Base-by-base conservation (phyloP, 1,140 invertebrate species). In the Cydia pomonella region DNA sequence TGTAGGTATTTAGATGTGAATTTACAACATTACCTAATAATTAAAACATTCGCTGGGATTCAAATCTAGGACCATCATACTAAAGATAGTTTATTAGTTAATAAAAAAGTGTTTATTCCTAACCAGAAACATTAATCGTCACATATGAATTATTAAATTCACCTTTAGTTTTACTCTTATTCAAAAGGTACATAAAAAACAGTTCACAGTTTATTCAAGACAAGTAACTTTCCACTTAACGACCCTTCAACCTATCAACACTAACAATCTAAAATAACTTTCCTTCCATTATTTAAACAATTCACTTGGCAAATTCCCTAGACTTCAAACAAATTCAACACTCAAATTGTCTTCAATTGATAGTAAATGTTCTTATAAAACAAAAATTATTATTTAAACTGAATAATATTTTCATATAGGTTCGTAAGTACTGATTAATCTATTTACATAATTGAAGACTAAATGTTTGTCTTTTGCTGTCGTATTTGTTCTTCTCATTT, bases 191-290 rank as follows among this genome's bases (percentile, higher is more conserved):
- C n/a, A n/a, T n/a, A n/a, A n/a, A n/a, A n/a, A n/a, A n/a, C n/a
- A n/a, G n/a, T 23, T 59, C 21, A 3, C 53, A 59, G 21, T 59
- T 12, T 18, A 23, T 9, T 59, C n/a, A 23, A 9, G 7, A 59
- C 1, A 12, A 10, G 21, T 5, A 23, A 59, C 9, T 59, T 59
- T 59, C 21, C 21, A 59, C 21, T 12, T 10, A 59, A 59, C 53
- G 21, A 23, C 2, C n/a, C 50, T n/a, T n/a, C 16, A 9, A 0
- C 50, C 50, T 53, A 53, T 23, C 53, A 59, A 10, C 3, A 59
- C 53, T 23, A 59, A 59, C 53, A 23, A 12, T 59, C 53, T 23
- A 59, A 10, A 59, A 59, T 59, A 59, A 59, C 53, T 59, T 23
- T 59, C 10, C 21, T 7, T 23, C 53, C 1, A 59, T 23, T 59